Conservation (phyloP, 2,113 vertebrate genomes). For the Edolisoma coerulescens region DNA sequence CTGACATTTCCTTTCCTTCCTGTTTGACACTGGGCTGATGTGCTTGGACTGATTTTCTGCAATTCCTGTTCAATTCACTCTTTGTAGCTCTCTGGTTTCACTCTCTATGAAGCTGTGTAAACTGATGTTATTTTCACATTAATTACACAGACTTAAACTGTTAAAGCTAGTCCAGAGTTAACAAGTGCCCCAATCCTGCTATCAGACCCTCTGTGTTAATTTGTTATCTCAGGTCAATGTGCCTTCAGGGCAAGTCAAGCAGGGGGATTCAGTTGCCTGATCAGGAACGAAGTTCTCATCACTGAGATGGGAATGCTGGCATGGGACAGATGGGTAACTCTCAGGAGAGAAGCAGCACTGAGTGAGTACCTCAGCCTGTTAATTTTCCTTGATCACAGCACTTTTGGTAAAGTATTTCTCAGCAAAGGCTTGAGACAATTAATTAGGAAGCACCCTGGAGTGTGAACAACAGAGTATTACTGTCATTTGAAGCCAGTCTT, state of each 20-base stretch:
- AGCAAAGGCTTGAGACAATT: slow-evolving; percentile 18
- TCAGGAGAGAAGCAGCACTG: background rate
- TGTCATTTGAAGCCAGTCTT: background rate
- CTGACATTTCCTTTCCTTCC: background rate
- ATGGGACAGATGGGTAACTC: background rate
- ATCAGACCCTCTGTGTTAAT: background rate
- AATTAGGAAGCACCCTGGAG: slow-evolving; percentile 24
- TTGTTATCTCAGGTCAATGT: background rate
- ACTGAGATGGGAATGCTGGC: background rate
- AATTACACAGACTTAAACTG: background rate
- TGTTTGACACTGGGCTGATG: background rate
- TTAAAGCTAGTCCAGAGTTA: background rate
- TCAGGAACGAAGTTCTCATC: background rate
- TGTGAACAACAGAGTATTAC: background rate
- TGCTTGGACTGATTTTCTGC: background rate
- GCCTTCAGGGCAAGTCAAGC: background rate
- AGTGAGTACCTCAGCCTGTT: background rate
- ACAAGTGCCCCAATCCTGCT: background rate
- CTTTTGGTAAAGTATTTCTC: slow-evolving; percentile 8
- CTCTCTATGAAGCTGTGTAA: background rate
- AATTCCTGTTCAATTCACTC: background rate
- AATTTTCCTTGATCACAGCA: slow-evolving; percentile 13
- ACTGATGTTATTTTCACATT: background rate
- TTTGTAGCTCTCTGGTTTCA: background rate
- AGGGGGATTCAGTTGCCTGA: background rate